Base-by-base conservation (phyloP, 2,797 vertebrate species). In the Paedocypris micromegethes region DNA sequence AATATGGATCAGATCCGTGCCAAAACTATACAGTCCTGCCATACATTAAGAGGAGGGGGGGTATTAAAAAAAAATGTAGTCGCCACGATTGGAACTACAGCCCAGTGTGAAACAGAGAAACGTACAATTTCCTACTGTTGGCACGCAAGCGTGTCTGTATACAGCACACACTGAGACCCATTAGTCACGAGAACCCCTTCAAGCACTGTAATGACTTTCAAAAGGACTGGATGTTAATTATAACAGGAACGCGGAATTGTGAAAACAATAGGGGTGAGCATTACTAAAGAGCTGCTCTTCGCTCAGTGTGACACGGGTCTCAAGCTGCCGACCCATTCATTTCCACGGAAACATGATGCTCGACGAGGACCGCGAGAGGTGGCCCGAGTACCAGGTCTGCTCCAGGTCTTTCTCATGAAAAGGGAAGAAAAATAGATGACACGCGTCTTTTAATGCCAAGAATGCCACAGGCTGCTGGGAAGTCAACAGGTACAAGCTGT, bases 311-410 rank as follows among this genome's bases (percentile, higher is more conserved):
- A 50, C 40, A 47, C 49, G 42, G 56, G 66, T 73, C 65, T 47
- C 51, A 69, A 68, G 72, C 56, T 55, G 38, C 66, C 61, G 52
- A 68, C 79, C 81, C 84, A 86, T 92, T 90, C 87, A 90, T 88
- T 90, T 88, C 91, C 89, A 81, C 70, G 83, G 89, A 86, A 91
- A 91, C 88, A 78, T 73, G 41, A 82, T 81, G 80, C 81, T 81
- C 46, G 60, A 23, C 74, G 63, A 79, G 66, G 77, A 82, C 75
- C 76, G 38, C 57, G 39, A 38, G 39, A 49, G 49, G 49, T 39
- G 42, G 57, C 2, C 2, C 45, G 9, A 7, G 23, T 23, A 23
- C 23, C 23, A 23, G 23, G 23, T 23, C 23, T 23, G 23, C 23
- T 23, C 23, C 23, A 23, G 23, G 23, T 23, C 23, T 23, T 23